Evolutionary conservation across 1,140 invertebrate genomes (phyloP), one percentile per base, ranked within the genome.

Genomic region (Mizuhopecten yessoensis): DNA sequence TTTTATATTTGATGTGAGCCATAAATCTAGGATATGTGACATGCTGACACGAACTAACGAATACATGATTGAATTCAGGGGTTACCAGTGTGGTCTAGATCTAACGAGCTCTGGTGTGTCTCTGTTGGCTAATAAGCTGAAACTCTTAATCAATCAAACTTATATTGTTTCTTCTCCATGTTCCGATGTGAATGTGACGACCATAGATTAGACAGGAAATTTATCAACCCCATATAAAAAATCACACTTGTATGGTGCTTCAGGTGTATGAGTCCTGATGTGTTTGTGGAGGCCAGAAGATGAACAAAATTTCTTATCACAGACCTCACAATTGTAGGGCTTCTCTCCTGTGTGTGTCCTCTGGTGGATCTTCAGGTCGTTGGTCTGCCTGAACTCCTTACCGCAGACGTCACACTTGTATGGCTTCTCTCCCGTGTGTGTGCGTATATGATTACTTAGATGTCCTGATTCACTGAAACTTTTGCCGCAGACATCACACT

Each of bases 401-500:
- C 87, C 90, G 86, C 90, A 91, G 20, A 88, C 33, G 17, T 89
- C 87, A 86, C 87, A 91, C 33, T 87, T 87, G 29, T 87, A 90
- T n/a, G 92, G 89, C 87, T 91, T 89, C 23, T 93, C 89, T 34
- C 92, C 91, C 3, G 91, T 93, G 86, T 93, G 93, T 39, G 89
- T 87, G 20, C 99, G 96, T 29, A 99, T 97, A 96, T 99, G 98
- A 0, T 98, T 99, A 97, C 99, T 99, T 39, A 99, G 97, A 95
- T 34, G 33, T 5, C 49, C 33, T 23, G 49, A 34, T 34, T 34
- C 34, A 11, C 15, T 17, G 17, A 34, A 39, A 0, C 7, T 1
- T 34, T 86, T 75, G 10, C 33, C 34, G 33, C 36, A 36, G 11
- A n/a, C 20, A 90, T 34, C 10, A 36, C 87, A 87, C 33, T 87